Evolutionary conservation across 2,888 invertebrate genomes (phyloP), one percentile per base, ranked within the genome.

Genomic region (Pyrochroa serraticornis): DNA sequence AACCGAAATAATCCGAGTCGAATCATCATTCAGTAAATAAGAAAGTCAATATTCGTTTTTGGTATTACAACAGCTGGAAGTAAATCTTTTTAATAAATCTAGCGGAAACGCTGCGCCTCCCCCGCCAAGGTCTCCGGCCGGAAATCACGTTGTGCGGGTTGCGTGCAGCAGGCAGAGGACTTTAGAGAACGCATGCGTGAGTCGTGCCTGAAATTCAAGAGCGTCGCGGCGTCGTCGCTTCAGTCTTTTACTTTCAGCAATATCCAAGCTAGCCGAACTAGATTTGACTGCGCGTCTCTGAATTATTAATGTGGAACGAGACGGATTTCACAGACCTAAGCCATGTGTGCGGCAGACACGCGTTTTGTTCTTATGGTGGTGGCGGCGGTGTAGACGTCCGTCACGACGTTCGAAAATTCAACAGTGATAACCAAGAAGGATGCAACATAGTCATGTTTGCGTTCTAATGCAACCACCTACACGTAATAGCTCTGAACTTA

Each of bases 241-340:
- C 67, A 65, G 65, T 65, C 65, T 60, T 49, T 60, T 52, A 61
- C 60, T 60, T 63, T 60, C 64, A 58, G 51, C 55, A 64, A 62
- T 63, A 60, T 56, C 50, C 58, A 49, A 58, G 49, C 56, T 35
- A 43, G 38, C 48, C 48, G 41, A 58, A 57, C 56, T 44, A 54
- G 55, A 61, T 50, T 54, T 49, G 54, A 46, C 50, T 51, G 49
- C 46, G 46, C 55, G 51, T 46, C 50, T 55, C 46, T 60, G 51
- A 59, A 55, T 60, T 60, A 47, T 60, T 47, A 50, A 58, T 61
- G 54, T 41, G 58, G 45, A 48, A 49, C 44, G 49, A 44, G 56
- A 38, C 51, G 51, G 36, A 43, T 51, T 51, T 48, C 39, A 22
- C 22, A 22, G 36, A 12, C 22, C 22, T 22, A 22, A 22, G 22